Conservation (phyloP, 1,140 invertebrate genomes). For the Brachystomella parvula region DNA sequence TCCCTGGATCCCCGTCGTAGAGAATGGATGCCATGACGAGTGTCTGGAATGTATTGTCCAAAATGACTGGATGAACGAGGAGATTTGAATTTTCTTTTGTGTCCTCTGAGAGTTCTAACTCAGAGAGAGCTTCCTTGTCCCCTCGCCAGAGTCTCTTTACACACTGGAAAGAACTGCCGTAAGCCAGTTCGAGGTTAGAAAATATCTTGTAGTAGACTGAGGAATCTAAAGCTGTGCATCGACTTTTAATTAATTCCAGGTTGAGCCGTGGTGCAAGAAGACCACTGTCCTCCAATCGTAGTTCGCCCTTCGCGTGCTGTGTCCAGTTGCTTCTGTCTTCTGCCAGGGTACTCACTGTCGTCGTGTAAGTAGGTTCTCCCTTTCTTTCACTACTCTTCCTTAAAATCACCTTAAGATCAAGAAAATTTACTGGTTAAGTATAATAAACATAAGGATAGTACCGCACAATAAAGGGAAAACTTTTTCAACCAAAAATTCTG, state of each 20-base stretch:
- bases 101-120: not conserved
- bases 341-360: not conserved
- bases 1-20: not conserved
- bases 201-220: not conserved
- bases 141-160: not conserved
- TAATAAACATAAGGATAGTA: too few relatives aligned
- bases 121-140: not conserved
- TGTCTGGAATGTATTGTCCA: conserved; percentile 8
- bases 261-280: not conserved
- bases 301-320: not conserved
- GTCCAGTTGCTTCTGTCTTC: not conserved
- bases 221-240: not conserved
- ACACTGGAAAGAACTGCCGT: not conserved
- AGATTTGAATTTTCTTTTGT: not conserved
- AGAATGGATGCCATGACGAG: not conserved
- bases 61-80: not conserved
- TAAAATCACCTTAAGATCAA: not conserved
- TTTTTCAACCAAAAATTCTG: too few relatives aligned
- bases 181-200: not conserved
- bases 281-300: not conserved
- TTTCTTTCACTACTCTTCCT: not conserved
- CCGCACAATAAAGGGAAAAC: too few relatives aligned
- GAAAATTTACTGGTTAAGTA: not conserved
- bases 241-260: not conserved
- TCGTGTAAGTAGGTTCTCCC: not conserved